Percentiles rank a stretch among this genome's conserved stretches.
Conservation (phyloP, 2,888 invertebrate species). For the Microctonus brassicae region DNA sequence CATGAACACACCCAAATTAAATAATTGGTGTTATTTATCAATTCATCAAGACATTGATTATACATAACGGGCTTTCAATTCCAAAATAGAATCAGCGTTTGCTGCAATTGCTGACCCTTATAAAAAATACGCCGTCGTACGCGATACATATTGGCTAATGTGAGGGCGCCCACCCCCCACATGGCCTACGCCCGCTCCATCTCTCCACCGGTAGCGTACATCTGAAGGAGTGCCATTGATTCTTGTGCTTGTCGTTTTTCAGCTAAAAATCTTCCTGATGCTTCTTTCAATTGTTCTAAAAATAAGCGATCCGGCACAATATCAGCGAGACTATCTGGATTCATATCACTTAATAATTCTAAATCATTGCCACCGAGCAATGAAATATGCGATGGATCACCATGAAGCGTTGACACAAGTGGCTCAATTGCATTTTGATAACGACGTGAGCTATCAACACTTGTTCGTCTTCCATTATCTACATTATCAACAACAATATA, state of each 20-base stretch:
- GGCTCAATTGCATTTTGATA: constrained; percentile 59
- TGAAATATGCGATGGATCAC: constrained; percentile 86
- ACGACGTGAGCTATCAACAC: constrained; percentile 51
- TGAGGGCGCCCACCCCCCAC: constrained; percentile 69
- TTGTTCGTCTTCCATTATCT: constrained; percentile 54
- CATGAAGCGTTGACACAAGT: constrained; percentile 62
- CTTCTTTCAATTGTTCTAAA: constrained; percentile 85
- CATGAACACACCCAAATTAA: neutral
- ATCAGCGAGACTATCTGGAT: constrained; percentile 88
- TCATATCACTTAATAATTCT: constrained; percentile 89
- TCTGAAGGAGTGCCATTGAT: constrained; percentile 86
- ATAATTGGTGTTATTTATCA: constrained; percentile 10
- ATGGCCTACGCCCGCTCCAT: constrained; percentile 69
- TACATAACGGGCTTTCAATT: constrained; percentile 65
- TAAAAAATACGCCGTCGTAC: constrained; percentile 67
- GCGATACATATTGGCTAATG: constrained; percentile 67
- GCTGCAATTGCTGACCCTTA: constrained; percentile 65
- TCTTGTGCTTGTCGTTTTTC: constrained; percentile 90
- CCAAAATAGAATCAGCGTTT: constrained; percentile 66
- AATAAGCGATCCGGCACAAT: constrained; percentile 81
- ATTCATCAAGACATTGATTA: constrained; percentile 4
- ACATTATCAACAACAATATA: constrained; percentile 66
- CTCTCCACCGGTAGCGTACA: constrained; percentile 72
- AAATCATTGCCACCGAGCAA: constrained; percentile 86
- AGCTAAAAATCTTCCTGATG: constrained; percentile 83